Percentiles rank a stretch among this genome's conserved stretches.
Evolutionary conservation across 2,888 invertebrate genomes (phyloP).

Genomic region (Serripes groenlandicus): DNA sequence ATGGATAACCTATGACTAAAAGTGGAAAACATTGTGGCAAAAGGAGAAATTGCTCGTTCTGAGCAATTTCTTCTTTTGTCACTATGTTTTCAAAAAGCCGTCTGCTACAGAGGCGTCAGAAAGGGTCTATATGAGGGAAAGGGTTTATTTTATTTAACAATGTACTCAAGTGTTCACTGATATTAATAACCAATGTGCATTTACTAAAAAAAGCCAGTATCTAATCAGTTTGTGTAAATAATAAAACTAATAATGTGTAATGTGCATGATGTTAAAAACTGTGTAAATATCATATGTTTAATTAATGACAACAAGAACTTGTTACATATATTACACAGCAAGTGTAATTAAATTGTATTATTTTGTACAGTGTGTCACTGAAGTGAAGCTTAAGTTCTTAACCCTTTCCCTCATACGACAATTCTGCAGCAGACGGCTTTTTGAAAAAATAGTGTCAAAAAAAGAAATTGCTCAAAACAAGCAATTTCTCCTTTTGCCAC

Average conservation of each 20-base stretch:
- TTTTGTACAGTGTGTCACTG: background rate
- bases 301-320: background rate
- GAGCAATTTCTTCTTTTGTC: too few species aligned
- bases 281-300: background rate
- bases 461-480: too few species aligned
- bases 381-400: background rate
- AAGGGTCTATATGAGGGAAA: too few species aligned
- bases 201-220: slow-evolving; percentile 21
- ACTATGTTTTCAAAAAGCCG: too few species aligned
- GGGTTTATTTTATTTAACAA: background rate
- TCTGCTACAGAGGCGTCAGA: too few species aligned
- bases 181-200: slow-evolving; percentile 18
- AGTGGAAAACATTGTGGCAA: too few species aligned
- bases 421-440: too few species aligned
- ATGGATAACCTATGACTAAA: too few species aligned
- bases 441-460: too few species aligned
- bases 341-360: background rate
- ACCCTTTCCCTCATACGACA: background rate
- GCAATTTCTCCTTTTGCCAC: too few species aligned
- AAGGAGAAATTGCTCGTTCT: background rate
- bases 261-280: background rate
- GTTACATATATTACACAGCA: background rate
- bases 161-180: slow-evolving; percentile 24
- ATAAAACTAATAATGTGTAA: background rate
- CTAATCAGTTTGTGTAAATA: background rate